Base-by-base conservation (phyloP, 2,797 vertebrate genomes). In the Cirrhinus molitorella region DNA sequence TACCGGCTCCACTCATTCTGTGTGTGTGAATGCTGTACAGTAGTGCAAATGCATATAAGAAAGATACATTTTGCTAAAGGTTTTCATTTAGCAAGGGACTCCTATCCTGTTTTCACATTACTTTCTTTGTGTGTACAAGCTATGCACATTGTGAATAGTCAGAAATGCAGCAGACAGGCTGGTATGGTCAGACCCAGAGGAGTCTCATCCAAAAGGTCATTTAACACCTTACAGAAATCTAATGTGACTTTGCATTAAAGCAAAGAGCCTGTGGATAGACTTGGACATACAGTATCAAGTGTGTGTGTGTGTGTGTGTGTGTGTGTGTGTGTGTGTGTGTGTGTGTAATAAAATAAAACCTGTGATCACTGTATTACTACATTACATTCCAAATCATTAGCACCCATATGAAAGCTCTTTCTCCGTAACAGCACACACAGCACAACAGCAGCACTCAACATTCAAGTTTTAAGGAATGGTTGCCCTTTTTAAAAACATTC, bases 131-230 rank as follows among this genome's bases (percentile, higher is more conserved):
- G 53, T 83, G 37, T 21, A 53, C 40, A n/a, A 13, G 34, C 37
- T 12, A 28, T 10, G 70, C 17, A 47, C 71, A 45, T 67, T 65
- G 13, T 65, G 40, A n/a, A 74, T 73, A 70, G 45, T 47, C 12
- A 70, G 13, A 55, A 86, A 88, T 76, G 55, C 34, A 72, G 40
- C 25, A 76, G 87, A 78, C 49, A 23, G 75, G 47, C 9, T 78
- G 17, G 49, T 81, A 76, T 47, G 45, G 43, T 55, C 71, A 25
- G 68, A 76, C 61, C 80, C 81, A 81, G 70, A 51, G 83, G 72
- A 88, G 85, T 78, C 85, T 31, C 55, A 70, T 47, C 51, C n/a
- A 21, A 86, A 87, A 88, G 87, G 87, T 88, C 81, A 88, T 83
- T 53, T 57, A 61, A 40, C 80, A 80, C 61, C 81, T 83, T 84